Evolutionary conservation across 35 echinoderm and acorn worm species (phyloP).

Genomic region (Stichopus chloronotus): DNA sequence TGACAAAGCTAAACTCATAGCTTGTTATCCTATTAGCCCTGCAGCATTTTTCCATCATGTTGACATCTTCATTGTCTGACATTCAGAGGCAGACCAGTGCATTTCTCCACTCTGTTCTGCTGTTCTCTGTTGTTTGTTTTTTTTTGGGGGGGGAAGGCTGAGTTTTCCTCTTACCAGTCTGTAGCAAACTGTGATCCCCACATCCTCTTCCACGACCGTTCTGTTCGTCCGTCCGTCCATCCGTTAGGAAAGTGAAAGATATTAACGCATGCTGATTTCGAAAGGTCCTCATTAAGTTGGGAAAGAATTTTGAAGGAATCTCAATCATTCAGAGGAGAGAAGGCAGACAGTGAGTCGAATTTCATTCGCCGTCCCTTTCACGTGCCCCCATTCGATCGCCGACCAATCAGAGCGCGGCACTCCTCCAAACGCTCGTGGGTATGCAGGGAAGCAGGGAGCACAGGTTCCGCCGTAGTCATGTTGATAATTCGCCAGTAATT

Average conservation of each 20-base stretch:
- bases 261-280: constrained; percentile 8
- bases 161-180: neutral
- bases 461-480: neutral
- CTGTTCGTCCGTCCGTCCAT: neutral
- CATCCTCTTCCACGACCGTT: neutral
- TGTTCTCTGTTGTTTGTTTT: too few relatives aligned
- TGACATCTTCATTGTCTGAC: constrained; percentile 39
- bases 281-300: constrained; percentile 22
- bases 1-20: neutral
- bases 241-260: neutral
- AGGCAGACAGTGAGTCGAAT: constrained; percentile 49
- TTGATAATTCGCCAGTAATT: constrained; percentile 16
- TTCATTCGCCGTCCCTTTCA: constrained; percentile 9
- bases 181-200: neutral
- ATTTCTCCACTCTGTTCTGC: too few relatives aligned
- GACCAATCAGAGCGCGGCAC: constrained; percentile 5
- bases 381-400: neutral
- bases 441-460: neutral
- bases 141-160: too few relatives aligned
- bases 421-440: neutral
- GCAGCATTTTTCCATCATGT: constrained; percentile 24
- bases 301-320: constrained; percentile 44
- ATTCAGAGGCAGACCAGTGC: too few relatives aligned
- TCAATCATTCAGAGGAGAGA: constrained; percentile 14
- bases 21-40: constrained; percentile 43